Base-by-base conservation (phyloP, 2,888 invertebrate genomes). In the Dasypolia templi region DNA sequence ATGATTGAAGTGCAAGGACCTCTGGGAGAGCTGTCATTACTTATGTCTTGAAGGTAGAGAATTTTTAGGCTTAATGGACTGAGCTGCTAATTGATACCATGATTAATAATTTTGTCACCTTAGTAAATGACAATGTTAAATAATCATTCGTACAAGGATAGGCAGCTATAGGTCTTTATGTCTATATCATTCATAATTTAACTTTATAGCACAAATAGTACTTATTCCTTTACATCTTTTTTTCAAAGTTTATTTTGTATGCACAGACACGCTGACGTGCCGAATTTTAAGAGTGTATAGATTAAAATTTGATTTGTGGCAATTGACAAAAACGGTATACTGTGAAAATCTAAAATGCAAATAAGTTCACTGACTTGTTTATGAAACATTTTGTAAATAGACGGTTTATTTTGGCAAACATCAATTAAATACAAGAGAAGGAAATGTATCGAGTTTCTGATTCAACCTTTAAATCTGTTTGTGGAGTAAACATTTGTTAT, bases 291-390 rank as follows among this genome's bases (percentile, higher is more conserved):
- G 19, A 63, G 7, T 84, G 35, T 63, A 56, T 46, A 61, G 46
- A 82, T 77, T 77, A 69, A 85, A 82, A 77, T 78, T 75, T 79
- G 75, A 85, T 87, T 87, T 75, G 66, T 61, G 63, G 75, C 64
- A 35, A 75, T 55, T 68, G 58, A 62, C 73, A 58, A 77, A 81
- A 77, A 32, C 63, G 7, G n/a, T 68, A 80, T 74, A 32, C 14
- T 39, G 51, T 56, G 53, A 66, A 74, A 68, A 62, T 85, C 64
- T 75, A 51, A 83, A 76, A 86, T 86, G 77, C 53, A 79, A 86
- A 83, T 67, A 63, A 76, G 86, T 87, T 86, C 86, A 59, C 19
- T 72, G 75, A 70, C 84, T 65, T 62, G 51, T 55, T 19, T 44
- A 32, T 39, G 61, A 65, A 82, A 56, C n/a, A 62, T 69, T 72